Evolutionary conservation across 2,113 vertebrate genomes (phyloP), one percentile per base, ranked within the genome.

Genomic region (Neoarius graeffei): DNA sequence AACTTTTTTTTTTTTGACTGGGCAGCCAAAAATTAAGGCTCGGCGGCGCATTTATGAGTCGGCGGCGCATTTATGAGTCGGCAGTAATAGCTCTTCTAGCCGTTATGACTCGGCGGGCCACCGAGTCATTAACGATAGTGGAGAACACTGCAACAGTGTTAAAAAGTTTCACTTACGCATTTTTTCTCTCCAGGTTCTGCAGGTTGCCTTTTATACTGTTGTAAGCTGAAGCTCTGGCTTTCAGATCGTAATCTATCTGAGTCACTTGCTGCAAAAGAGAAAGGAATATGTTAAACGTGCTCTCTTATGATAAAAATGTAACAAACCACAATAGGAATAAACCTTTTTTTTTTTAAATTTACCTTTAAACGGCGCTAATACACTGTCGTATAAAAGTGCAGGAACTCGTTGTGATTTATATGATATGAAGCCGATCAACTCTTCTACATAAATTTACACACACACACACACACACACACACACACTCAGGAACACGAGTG

Each of bases 151-250:
- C 0, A 1, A 81, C 3, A 81, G n/a, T 13, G n/a, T 67, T 67
- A 25, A 83, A 64, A 57, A 9, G 17, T 35, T 7, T 35, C 13
- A 50, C 97, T 98, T 93, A 99, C 98, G 96, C 97, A 81, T 99
- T 99, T 95, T 99, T 99, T 88, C 98, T 96, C 92, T 99, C 98
- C 91, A 99, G 86, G 92, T 98, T 99, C 95, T 99, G 98, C 91
- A 99, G 96, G 92, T 98, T 99, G 89, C 98, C 98, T 94, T 99
- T 99, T 93, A 99, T 94, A 90, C 97, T 99, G 93, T 99, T 99
- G 91, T 99, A 99, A 0, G 97, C 96, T 0, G 98, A 99, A 2
- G 98, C 98, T 94, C 98, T 95, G 85, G 97, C 95, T 93, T 99
- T 99, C 90, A 99, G 94, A 92, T 99, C 98, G 79, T 99, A 99